phyloP scores from a whole-genome alignment of 1,140 invertebrate genomes.

The Megathymus violae region DNA sequence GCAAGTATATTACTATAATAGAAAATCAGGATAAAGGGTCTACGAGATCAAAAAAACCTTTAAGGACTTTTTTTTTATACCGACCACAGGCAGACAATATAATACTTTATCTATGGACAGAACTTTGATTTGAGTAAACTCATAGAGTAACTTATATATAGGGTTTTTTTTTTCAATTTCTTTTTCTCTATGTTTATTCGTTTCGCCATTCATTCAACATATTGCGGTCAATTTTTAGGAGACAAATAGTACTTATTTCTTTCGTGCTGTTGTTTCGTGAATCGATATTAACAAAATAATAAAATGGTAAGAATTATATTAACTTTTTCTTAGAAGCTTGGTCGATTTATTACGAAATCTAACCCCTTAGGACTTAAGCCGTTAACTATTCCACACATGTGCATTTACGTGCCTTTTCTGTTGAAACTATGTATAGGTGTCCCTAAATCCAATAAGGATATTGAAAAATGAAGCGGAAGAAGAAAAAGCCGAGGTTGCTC shows the following conservation, averaged over 20 bases:
- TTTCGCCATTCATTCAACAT: not conserved
- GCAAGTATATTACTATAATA: too few relatives aligned
- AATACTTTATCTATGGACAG: too few relatives aligned
- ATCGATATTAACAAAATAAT: conserved; percentile 20
- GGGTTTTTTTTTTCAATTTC: too few relatives aligned
- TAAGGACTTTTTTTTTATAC: too few relatives aligned
- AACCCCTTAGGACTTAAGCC: not conserved
- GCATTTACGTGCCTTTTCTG: conserved; percentile 44
- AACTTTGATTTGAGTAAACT: too few relatives aligned
- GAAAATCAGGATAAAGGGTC: too few relatives aligned
- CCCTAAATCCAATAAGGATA: conserved; percentile 96
- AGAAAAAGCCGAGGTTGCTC: conserved; percentile 97
- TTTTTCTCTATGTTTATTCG: conserved; percentile 1
- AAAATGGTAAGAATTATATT: conserved; percentile 49
- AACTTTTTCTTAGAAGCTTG: not conserved
- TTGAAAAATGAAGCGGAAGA: conserved; percentile 98
- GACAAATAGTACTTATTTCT: not conserved
- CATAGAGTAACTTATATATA: too few relatives aligned
- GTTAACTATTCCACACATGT: conserved; percentile 58
- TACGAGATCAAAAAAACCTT: too few relatives aligned
- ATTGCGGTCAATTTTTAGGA: not conserved
- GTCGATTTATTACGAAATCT: not conserved
- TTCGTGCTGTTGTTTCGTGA: not conserved
- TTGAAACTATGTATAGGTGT: conserved; percentile 85
- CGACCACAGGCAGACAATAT: too few relatives aligned